phyloP scores from a whole-genome alignment of 2,797 vertebrate species.

The Phalloptychus januarius region DNA sequence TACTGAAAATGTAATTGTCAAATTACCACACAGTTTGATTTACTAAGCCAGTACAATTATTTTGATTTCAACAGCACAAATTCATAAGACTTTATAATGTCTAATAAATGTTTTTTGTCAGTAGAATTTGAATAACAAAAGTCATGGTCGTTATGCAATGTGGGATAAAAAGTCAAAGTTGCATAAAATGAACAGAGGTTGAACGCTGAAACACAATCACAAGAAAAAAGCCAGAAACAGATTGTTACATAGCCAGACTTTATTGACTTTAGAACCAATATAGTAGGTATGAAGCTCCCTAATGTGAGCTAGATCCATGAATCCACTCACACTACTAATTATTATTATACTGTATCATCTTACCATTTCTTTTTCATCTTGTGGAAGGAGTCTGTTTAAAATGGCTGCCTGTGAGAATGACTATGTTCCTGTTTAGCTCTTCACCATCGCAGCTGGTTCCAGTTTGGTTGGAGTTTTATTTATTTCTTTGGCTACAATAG shows the following conservation, averaged over 20 bases:
- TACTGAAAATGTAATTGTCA: not conserved
- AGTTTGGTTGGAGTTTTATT: not conserved
- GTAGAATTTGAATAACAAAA: not conserved
- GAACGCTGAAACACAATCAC: not conserved
- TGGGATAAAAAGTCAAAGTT: not conserved
- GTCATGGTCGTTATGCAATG: not conserved
- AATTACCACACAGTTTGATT: not conserved
- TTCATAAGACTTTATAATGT: no score
- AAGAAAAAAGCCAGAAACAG: not conserved
- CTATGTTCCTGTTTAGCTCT: not conserved
- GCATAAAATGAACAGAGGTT: not conserved
- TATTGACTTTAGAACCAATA: not conserved
- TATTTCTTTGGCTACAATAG: not conserved
- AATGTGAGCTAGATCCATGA: not conserved
- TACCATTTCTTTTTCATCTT: not conserved
- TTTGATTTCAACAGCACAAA: not conserved
- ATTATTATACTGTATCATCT: not conserved
- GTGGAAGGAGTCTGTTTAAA: not conserved
- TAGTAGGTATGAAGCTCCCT: not conserved
- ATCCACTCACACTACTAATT: not conserved
- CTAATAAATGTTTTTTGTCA: not conserved
- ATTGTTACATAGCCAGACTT: not conserved
- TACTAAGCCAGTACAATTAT: not conserved
- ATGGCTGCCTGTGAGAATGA: not conserved
- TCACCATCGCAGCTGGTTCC: not conserved